Conservation (phyloP, 2,888 invertebrate species). For the Acanthosepion lycidas region DNA sequence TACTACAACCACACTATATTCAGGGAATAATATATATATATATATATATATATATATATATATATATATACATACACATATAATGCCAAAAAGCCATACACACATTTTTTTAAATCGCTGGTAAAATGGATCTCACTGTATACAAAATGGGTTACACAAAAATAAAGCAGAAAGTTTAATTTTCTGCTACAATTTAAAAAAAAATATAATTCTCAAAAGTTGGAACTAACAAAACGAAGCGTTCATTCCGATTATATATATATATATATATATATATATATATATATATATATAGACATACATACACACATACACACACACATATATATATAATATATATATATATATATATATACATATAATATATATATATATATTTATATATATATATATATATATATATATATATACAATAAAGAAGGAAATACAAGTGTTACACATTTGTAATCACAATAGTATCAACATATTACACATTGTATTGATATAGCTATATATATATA, state of each 20-base stretch:
- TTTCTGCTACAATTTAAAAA: neutral
- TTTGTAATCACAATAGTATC: too few species aligned
- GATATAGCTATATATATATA: neutral
- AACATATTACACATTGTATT: neutral
- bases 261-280: neutral
- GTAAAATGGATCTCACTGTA: neutral
- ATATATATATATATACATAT: neutral
- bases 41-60: too few species aligned
- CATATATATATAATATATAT: neutral
- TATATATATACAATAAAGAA: neutral
- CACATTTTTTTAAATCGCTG: neutral
- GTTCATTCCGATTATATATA: neutral
- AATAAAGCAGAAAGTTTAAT: neutral
- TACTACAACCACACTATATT: constrained; percentile 7
- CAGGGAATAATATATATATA: neutral
- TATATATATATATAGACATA: neutral
- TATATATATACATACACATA: too few species aligned
- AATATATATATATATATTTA: neutral
- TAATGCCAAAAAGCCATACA: neutral
- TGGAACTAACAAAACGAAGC: neutral
- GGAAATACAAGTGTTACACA: neutral
- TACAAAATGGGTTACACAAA: too few species aligned
- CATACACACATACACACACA: neutral
- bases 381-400: neutral
- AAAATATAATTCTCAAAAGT: neutral